phyloP scores from a whole-genome alignment of 2,797 vertebrate species.

The Valencia hispanica region DNA sequence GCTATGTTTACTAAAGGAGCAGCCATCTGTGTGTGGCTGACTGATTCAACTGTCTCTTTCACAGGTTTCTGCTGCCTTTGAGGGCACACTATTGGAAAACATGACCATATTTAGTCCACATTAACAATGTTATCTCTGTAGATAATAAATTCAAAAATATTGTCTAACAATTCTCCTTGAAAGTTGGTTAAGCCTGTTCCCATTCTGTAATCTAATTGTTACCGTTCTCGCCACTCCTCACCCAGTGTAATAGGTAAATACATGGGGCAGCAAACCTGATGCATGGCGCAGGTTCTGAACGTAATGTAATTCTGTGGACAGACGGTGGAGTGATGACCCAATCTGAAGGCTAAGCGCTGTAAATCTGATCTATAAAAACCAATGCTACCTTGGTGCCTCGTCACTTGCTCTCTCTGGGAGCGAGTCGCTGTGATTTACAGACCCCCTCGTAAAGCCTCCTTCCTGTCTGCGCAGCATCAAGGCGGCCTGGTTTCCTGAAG shows the following conservation, averaged over 20 bases:
- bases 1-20: conserved; percentile 56
- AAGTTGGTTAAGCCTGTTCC: conserved; percentile 43
- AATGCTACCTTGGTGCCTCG: conserved; percentile 36
- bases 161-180: conserved; percentile 28
- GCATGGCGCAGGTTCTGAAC: conserved; percentile 52
- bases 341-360: conserved; percentile 62
- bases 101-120: conserved; percentile 1
- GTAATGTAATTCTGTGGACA: conserved; percentile 74
- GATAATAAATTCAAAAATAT: conserved; percentile 21
- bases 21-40: conserved; percentile 21
- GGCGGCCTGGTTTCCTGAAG: conserved; percentile 33
- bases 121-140: conserved; percentile 3
- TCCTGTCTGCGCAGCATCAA: conserved; percentile 51
- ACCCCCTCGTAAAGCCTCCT: conserved; percentile 51
- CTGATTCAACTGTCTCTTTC: conserved; percentile 29
- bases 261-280: conserved; percentile 68
- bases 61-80: conserved; percentile 19
- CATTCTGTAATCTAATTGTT: conserved; percentile 59
- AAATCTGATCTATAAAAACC: conserved; percentile 56
- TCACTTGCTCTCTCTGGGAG: conserved; percentile 37
- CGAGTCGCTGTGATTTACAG: conserved; percentile 63
- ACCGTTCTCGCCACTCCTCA: conserved; percentile 52
- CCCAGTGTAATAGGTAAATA: conserved; percentile 47
- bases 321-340: conserved; percentile 71
- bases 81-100: background rate